Conservation (phyloP, 2,888 invertebrate species). For the Drosophila flavopinicola region DNA sequence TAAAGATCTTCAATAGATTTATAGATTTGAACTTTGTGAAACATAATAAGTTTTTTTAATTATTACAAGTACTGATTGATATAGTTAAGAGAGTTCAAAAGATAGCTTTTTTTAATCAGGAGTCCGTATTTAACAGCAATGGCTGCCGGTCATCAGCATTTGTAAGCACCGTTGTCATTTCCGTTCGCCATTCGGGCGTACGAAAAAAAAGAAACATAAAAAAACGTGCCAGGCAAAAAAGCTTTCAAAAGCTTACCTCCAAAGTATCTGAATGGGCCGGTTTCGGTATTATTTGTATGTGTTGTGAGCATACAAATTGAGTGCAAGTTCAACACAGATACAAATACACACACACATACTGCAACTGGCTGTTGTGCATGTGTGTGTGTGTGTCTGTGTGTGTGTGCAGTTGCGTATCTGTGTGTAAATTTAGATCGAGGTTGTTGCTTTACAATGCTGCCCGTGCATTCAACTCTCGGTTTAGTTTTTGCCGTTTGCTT, state of each 20-base stretch:
- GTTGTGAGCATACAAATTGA: constrained; percentile 57
- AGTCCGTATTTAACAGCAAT: too few species aligned
- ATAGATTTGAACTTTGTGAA: too few species aligned
- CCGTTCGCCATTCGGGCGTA: constrained; percentile 48
- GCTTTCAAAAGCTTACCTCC: constrained; percentile 47
- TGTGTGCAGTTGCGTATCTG: constrained; percentile 54
- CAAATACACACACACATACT: constrained; percentile 35
- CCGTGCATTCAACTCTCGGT: constrained; percentile 80
- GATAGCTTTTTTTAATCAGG: too few species aligned
- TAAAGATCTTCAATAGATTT: too few species aligned
- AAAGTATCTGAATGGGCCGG: constrained; percentile 4
- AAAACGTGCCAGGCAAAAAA: constrained; percentile 42
- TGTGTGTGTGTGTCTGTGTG: constrained; percentile 23
- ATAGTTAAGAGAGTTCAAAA: too few species aligned
- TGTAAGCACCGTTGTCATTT: constrained; percentile 38
- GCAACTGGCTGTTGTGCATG: constrained; percentile 32
- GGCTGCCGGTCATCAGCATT: background rate
- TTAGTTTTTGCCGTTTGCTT: constrained; percentile 48
- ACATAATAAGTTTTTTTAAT: too few species aligned
- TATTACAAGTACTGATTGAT: too few species aligned
- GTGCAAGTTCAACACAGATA: constrained; percentile 72
- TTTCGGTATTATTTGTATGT: constrained; percentile 22
- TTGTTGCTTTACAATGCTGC: constrained; percentile 84
- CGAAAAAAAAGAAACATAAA: background rate
- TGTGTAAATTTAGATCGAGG: constrained; percentile 84